Evolutionary conservation across 2,113 vertebrate genomes (phyloP).

Genomic region (Corythaixoides concolor): DNA sequence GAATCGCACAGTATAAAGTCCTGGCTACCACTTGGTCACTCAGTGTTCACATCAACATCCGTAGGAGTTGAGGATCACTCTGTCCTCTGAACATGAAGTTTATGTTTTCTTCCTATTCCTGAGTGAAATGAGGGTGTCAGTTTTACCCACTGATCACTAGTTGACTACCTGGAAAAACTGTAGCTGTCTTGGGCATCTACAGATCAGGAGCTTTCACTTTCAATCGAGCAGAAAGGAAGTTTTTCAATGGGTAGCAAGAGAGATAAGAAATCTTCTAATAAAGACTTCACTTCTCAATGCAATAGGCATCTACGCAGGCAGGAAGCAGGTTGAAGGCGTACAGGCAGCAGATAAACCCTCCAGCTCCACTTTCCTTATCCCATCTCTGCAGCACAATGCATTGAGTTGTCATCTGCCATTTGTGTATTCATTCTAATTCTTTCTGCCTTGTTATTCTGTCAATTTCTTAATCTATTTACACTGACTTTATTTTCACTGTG

Average conservation of each 20-base stretch:
- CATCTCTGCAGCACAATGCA: background rate
- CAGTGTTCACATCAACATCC: background rate
- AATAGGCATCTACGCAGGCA: background rate
- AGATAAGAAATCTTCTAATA: slow-evolving; percentile 44
- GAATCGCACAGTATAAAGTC: background rate
- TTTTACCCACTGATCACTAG: background rate
- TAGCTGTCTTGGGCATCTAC: background rate
- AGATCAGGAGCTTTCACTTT: background rate
- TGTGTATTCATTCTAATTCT: slow-evolving; percentile 62
- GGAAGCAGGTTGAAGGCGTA: slow-evolving; percentile 24
- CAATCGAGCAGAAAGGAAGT: background rate
- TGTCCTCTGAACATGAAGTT: background rate
- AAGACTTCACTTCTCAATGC: slow-evolving; percentile 19
- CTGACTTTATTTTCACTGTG: slow-evolving; percentile 74
- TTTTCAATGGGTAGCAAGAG: slow-evolving; percentile 5
- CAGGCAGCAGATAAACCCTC: slow-evolving; percentile 39
- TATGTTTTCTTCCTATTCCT: background rate
- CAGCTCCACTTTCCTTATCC: background rate
- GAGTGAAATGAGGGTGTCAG: background rate
- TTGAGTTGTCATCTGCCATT: slow-evolving; percentile 53
- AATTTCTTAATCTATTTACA: slow-evolving; percentile 75
- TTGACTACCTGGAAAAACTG: background rate
- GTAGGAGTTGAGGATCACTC: background rate
- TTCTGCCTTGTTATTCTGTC: slow-evolving; percentile 75
- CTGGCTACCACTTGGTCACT: background rate